Percentiles rank a stretch among this genome's conserved stretches.
These are phyloP conservation scores for Apamea anceps DNA, from an alignment of 2,888 invertebrate genomes.

Conservation along the genomic window DNA sequence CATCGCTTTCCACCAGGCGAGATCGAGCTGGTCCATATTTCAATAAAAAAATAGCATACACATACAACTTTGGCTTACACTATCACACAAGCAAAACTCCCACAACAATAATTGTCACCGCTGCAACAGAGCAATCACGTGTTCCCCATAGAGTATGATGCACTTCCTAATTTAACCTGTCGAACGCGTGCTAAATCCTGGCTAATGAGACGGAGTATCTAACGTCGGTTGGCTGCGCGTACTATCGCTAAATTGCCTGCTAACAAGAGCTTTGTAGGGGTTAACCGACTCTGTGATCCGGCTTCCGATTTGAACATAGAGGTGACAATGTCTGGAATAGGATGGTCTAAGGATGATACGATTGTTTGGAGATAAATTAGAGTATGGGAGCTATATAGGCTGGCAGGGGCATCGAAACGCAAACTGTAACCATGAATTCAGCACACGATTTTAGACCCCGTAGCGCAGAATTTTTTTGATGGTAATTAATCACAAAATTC, in stretches of 20 bases:
- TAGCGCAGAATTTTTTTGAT: background rate
- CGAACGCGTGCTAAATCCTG: constrained; percentile 53
- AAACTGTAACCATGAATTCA: too few relatives aligned
- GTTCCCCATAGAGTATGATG: constrained; percentile 51
- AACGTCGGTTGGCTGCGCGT: constrained; percentile 66
- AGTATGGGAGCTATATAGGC: background rate
- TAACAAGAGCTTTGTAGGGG: constrained; percentile 63
- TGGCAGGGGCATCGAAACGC: too few relatives aligned
- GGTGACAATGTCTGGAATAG: constrained; percentile 47
- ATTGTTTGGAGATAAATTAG: background rate
- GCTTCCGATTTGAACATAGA: constrained; percentile 60
- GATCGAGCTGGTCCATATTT: too few relatives aligned
- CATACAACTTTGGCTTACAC: background rate
- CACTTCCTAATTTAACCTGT: constrained; percentile 64
- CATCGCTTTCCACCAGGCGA: too few relatives aligned
- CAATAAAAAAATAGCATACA: background rate
- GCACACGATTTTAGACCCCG: too few relatives aligned
- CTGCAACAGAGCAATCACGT: constrained; percentile 26
- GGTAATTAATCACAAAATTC: too few relatives aligned
- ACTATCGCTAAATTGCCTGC: constrained; percentile 69
- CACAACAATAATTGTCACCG: constrained; percentile 21
- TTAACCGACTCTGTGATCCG: constrained; percentile 61
- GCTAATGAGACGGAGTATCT: constrained; percentile 73
- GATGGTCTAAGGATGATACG: background rate
- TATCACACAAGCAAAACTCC: background rate